Conservation (phyloP, 2,888 invertebrate species). For the Amblyteles armatorius region DNA sequence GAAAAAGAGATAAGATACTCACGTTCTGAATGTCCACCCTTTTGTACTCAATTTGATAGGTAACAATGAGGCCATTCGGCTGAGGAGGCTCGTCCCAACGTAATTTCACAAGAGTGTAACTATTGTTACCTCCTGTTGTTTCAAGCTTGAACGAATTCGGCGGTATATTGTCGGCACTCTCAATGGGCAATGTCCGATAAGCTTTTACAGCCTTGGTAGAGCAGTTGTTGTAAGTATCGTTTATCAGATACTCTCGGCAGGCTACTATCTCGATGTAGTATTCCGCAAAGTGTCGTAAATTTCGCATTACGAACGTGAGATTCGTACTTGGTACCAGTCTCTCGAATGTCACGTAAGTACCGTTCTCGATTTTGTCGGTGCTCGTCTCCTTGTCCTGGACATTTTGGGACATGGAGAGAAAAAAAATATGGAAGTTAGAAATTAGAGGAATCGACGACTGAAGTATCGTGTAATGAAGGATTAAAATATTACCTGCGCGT, state of each 20-base stretch:
- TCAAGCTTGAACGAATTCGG: constrained; percentile 74
- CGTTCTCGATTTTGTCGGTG: constrained; percentile 71
- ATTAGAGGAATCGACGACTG: neutral
- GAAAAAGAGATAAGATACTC: constrained; percentile 75
- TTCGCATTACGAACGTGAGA: constrained; percentile 85
- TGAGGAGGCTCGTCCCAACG: constrained; percentile 92
- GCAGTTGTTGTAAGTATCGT: constrained; percentile 85
- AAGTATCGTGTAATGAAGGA: neutral
- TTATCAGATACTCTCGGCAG: constrained; percentile 88
- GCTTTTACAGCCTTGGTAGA: constrained; percentile 85
- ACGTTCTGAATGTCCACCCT: constrained; percentile 89
- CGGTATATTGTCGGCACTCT: constrained; percentile 81
- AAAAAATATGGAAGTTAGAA: neutral
- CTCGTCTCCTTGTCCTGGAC: constrained; percentile 66
- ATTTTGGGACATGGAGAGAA: constrained; percentile 2
- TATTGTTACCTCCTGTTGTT: constrained; percentile 79
- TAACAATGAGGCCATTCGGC: constrained; percentile 95
- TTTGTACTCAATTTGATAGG: constrained; percentile 92
- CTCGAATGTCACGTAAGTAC: constrained; percentile 72
- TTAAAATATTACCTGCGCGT: constrained; percentile 67
- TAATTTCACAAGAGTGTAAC: constrained; percentile 87
- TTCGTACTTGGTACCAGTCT: constrained; percentile 76
- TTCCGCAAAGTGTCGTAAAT: constrained; percentile 91
- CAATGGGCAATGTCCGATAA: constrained; percentile 85
- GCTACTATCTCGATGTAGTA: constrained; percentile 92